Conservation (phyloP, 2,797 vertebrate genomes). For the Squalus acanthias region DNA sequence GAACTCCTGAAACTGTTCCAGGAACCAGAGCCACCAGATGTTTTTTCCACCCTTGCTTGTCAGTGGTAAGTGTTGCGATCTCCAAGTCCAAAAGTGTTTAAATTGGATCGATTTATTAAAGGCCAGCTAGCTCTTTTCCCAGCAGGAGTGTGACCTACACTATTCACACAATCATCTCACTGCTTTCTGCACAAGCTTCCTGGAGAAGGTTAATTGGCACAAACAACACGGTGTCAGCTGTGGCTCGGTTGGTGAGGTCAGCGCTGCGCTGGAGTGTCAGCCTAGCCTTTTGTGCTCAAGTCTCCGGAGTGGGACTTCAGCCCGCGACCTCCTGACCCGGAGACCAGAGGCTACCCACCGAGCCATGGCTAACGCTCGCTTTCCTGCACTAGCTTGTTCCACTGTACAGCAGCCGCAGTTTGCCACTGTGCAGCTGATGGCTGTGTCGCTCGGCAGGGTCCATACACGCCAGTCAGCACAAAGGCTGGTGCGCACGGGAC, state of each 20-base stretch:
- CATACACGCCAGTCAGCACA: neutral
- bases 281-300: neutral
- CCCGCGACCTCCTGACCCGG: neutral
- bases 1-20: conserved; percentile 78
- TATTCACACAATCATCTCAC: neutral
- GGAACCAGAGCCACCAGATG: conserved; percentile 65
- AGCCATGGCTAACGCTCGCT: neutral
- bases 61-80: conserved; percentile 70
- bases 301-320: neutral
- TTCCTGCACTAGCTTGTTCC: neutral
- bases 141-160: neutral
- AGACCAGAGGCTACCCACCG: neutral
- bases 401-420: neutral
- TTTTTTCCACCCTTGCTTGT: conserved; percentile 77
- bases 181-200: neutral
- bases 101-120: neutral
- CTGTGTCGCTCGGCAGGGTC: neutral
- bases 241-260: neutral
- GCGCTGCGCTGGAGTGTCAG: neutral
- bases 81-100: neutral
- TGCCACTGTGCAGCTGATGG: too few relatives aligned
- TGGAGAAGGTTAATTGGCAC: neutral
- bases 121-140: neutral
- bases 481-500: neutral
- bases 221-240: neutral